Base-by-base conservation (phyloP, 2,797 vertebrate genomes). In the Amblyopsis hoosieri region DNA sequence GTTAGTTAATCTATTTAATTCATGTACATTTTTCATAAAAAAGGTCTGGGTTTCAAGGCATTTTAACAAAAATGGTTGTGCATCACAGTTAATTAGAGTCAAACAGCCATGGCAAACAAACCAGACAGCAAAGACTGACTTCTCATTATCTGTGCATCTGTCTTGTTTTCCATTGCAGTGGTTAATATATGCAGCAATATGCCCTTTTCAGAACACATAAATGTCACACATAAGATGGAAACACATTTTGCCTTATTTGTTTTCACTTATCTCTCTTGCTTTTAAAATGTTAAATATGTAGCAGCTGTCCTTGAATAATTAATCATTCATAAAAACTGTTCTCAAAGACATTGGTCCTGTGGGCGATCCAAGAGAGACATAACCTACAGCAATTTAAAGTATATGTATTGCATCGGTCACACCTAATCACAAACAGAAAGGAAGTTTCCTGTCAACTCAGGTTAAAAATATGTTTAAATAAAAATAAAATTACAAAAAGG, bases 241-340 rank as follows among this genome's bases (percentile, higher is more conserved):
- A 59, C 37, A 46, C 71, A 84, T 84, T 37, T 75, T 62, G 69
- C 47, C 49, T 74, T 60, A 79, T 81, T 85, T 75, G 71, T 62
- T 78, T 83, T 74, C 62, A 63, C 52, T 79, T 74, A 75, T 75
- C 69, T 61, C 11, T 45, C 4, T 4, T 6, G 33, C 12, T 42
- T 69, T 69, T 64, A 59, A 65, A 79, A 80, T 79, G 74, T 78
- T 69, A 69, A 76, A 73, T 63, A 76, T 71, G 67, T 83, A 73
- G 62, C 54, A 1, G 46, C 13, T 71, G 69, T 79, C 61, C 58
- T 64, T 57, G 60, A 78, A 72, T 64, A 64, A 82, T 76, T 59
- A 76, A 80, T 69, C 70, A 75, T 81, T 76, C 77, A 82, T 78
- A 67, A 84, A 67, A 23, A 58, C 2, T 13, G 67, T 55, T 66